These are phyloP conservation scores for Drosophila rubida DNA, from an alignment of 2,888 invertebrate genomes.

Conservation along the genomic window DNA sequence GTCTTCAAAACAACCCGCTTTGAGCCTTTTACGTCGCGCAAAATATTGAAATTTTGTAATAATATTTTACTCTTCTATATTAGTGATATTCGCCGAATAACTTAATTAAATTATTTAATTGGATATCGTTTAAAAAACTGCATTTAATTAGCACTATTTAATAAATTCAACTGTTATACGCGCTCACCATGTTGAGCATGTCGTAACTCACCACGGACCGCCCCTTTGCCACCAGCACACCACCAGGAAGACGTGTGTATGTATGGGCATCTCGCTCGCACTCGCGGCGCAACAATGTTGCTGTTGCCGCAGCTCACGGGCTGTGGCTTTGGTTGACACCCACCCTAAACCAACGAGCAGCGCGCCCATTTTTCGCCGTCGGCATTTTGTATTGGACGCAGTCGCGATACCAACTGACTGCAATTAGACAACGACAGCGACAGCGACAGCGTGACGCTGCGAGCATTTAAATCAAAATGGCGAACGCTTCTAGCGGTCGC, in stretches of 20 bases:
- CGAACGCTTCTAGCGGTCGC: slow-evolving; percentile 26
- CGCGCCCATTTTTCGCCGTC: slow-evolving; percentile 72
- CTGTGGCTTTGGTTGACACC: slow-evolving; percentile 36
- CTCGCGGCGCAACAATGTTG: slow-evolving; percentile 8
- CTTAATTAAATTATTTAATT: background rate
- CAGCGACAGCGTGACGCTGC: slow-evolving; percentile 36
- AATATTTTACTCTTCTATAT: too few relatives aligned
- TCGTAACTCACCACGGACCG: slow-evolving; percentile 51
- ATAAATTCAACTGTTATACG: slow-evolving; percentile 49
- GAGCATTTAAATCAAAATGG: slow-evolving; percentile 54
- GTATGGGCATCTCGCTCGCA: slow-evolving; percentile 31
- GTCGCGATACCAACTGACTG: slow-evolving; percentile 42
- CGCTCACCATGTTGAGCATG: slow-evolving; percentile 18
- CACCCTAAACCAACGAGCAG: slow-evolving; percentile 45
- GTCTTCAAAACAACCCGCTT: too few relatives aligned
- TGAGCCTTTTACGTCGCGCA: too few relatives aligned
- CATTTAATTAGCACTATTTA: background rate
- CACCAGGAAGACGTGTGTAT: slow-evolving; percentile 17
- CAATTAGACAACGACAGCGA: slow-evolving; percentile 49
- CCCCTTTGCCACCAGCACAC: slow-evolving; percentile 36
- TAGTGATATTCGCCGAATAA: too few relatives aligned
- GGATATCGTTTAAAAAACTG: background rate
- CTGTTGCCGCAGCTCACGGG: slow-evolving; percentile 7
- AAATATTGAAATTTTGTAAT: too few relatives aligned
- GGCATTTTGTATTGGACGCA: slow-evolving; percentile 68